Conservation (phyloP, 2,888 invertebrate species). For the Crocallis elinguaria region DNA sequence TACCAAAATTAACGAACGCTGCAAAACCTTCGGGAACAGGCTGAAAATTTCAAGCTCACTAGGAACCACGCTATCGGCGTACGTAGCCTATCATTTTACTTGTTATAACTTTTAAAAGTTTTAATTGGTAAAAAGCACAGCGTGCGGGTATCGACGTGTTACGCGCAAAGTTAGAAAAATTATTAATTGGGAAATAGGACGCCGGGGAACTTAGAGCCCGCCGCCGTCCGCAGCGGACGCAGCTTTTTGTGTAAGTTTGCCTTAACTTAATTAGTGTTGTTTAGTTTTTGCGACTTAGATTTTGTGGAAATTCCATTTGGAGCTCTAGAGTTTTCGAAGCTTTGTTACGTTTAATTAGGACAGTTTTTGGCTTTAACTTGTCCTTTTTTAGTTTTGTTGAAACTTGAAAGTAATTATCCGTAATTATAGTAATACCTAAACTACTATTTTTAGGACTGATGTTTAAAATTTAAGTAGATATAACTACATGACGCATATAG, state of each 20-base stretch:
- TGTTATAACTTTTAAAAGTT: conserved; percentile 55
- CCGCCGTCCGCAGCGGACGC: neutral
- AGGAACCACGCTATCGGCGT: too few relatives aligned
- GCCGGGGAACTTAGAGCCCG: neutral
- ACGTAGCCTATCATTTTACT: conserved; percentile 37
- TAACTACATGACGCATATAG: neutral
- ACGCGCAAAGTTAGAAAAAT: conserved; percentile 20
- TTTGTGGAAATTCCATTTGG: conserved; percentile 11
- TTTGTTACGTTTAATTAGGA: conserved; percentile 3
- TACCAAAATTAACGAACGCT: too few relatives aligned
- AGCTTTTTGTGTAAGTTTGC: conserved; percentile 13
- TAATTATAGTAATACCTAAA: too few relatives aligned
- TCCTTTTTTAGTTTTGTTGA: neutral
- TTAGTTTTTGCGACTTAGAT: conserved; percentile 13
- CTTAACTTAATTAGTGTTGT: conserved; percentile 26
- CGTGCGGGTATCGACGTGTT: conserved; percentile 37
- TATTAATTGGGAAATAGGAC: conserved; percentile 27
- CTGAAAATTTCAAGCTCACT: too few relatives aligned
- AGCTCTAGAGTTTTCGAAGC: neutral
- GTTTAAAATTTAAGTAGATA: neutral
- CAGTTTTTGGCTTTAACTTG: neutral
- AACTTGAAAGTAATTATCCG: neutral
- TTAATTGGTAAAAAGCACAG: conserved; percentile 55
- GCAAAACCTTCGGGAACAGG: too few relatives aligned
- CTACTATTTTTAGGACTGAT: too few relatives aligned